phyloP scores from a whole-genome alignment of 2,888 invertebrate genomes.

The Dromius quadrimaculatus region DNA sequence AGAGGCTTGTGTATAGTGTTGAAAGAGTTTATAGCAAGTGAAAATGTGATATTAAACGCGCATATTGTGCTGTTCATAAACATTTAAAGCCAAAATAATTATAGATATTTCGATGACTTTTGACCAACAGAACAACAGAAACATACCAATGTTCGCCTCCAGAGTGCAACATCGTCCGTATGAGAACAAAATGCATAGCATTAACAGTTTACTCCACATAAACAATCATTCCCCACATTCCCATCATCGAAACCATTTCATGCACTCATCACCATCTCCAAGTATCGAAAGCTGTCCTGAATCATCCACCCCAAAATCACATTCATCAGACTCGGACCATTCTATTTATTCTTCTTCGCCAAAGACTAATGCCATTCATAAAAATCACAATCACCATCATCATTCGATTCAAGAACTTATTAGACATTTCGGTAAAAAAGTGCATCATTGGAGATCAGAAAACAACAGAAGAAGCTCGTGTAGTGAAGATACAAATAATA shows the following conservation, averaged over 20 bases:
- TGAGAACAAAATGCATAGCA: constrained; percentile 48
- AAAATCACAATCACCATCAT: constrained; percentile 66
- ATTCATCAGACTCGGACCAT: constrained; percentile 43
- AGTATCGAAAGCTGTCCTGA: constrained; percentile 62
- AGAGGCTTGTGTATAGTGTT: neutral
- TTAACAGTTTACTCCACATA: constrained; percentile 43
- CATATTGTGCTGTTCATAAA: neutral
- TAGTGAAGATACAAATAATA: constrained; percentile 69
- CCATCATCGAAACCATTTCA: constrained; percentile 60
- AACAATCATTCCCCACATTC: constrained; percentile 56
- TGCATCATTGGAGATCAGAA: constrained; percentile 77
- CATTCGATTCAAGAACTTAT: constrained; percentile 84
- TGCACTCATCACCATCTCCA: constrained; percentile 43
- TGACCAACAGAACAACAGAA: constrained; percentile 8
- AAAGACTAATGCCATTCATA: constrained; percentile 55
- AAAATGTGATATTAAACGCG: constrained; percentile 11
- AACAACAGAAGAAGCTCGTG: constrained; percentile 62
- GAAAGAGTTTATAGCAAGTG: constrained; percentile 1
- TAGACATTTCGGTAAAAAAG: constrained; percentile 80
- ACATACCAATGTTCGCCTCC: constrained; percentile 40
- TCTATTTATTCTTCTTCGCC: constrained; percentile 51
- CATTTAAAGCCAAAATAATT: neutral
- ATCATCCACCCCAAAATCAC: constrained; percentile 56
- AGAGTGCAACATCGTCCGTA: constrained; percentile 27
- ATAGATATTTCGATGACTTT: constrained; percentile 11